Conservation (phyloP, 2,113 vertebrate genomes). For the Tachycineta bicolor region DNA sequence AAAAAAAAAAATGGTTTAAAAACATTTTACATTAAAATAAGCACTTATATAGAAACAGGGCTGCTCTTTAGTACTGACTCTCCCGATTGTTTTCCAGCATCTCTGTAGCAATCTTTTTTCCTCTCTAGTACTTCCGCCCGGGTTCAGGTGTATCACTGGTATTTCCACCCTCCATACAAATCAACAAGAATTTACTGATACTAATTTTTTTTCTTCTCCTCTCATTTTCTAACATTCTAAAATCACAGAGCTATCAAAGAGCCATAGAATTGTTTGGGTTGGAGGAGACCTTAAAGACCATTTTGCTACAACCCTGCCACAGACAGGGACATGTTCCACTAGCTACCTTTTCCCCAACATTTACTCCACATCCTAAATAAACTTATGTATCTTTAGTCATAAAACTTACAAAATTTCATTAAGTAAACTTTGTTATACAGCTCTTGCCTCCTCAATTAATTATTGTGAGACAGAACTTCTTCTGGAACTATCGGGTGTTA, state of each 20-base stretch:
- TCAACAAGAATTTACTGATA: not conserved
- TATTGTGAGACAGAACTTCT: not conserved
- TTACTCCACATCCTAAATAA: not conserved
- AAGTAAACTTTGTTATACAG: not conserved
- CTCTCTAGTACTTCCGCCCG: not conserved
- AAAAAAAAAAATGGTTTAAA: not conserved
- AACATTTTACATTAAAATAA: not conserved
- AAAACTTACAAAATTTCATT: not conserved
- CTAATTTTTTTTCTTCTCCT: not conserved
- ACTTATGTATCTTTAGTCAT: not conserved
- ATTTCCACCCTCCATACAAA: not conserved
- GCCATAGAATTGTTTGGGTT: not conserved
- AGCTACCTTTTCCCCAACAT: not conserved
- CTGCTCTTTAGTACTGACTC: not conserved
- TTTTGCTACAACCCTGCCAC: not conserved
- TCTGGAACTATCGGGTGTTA: not conserved
- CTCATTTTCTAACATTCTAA: not conserved
- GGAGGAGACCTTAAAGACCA: not conserved
- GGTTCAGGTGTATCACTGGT: not conserved
- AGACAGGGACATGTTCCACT: not conserved
- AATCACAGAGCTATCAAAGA: not conserved
- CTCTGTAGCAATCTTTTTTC: not conserved
- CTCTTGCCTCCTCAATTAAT: not conserved
- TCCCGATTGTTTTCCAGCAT: not conserved
- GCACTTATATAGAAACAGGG: not conserved